Evolutionary conservation across 2,888 invertebrate species (phyloP), one percentile per base, ranked within the genome.

Genomic region (Papilio demoleus): DNA sequence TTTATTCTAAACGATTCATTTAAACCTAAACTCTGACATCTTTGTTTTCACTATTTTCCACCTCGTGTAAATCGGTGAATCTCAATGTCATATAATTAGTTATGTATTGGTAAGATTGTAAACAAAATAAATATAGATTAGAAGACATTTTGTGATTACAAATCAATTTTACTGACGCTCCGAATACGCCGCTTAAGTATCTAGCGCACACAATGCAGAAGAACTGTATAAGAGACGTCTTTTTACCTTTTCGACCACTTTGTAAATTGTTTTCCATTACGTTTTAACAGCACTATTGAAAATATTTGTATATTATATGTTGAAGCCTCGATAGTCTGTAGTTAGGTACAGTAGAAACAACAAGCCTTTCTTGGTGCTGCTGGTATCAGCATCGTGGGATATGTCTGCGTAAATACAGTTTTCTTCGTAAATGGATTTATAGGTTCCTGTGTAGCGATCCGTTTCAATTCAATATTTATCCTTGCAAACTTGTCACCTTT

Each of bases 381-480:
- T 0, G 92, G 90, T 6, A 88, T 78, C 11, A 92, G 75, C 34
- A 74, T 81, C 0, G 88, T 81, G 0, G 92, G 92, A 59, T 90
- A 92, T 0, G 91, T 92, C 73, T 92, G 90, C 0, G 92, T 90
- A 71, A 76, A 82, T 0, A 77, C 83, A 14, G 82, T 80, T 71
- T 84, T 89, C 75, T 80, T 88, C 2, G 75, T 82, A 66, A 92
- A 92, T 0, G 89, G 90, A 71, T 92, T 91, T 0, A 75, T n/a
- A 0, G 82, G 77, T 31, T 86, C 86, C 0, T 64, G 38, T 1
- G 80, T 77, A 4, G 78, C 74, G 11, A 68, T 75, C 71, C 86
- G 86, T 72, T 90, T 91, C 53, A 92, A 77, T 80, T 92, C 90
- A 88, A 92, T 86, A 70, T 87, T 87, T 42, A 92, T 86, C 70